phyloP scores from a whole-genome alignment of 2,797 vertebrate species.

The Chiroxiphia lanceolata region DNA sequence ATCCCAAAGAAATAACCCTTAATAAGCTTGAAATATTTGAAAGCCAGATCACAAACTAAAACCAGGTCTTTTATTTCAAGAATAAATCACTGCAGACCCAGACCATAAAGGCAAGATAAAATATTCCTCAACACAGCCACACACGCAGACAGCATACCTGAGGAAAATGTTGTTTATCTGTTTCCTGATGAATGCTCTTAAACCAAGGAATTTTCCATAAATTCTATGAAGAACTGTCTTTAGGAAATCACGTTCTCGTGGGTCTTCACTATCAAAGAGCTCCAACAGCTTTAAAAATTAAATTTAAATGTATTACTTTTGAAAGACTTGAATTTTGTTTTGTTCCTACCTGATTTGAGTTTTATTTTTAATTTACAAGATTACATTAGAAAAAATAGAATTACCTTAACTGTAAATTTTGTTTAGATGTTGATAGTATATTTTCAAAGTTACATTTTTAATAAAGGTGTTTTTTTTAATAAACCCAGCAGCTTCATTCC shows the following conservation, averaged over 20 bases:
- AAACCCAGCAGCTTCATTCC: background rate
- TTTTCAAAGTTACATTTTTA: background rate
- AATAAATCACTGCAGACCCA: background rate
- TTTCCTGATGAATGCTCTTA: constrained; percentile 98
- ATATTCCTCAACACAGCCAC: background rate
- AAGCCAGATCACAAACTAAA: background rate
- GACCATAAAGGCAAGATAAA: background rate
- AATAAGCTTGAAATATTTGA: background rate
- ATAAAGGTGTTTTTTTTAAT: background rate
- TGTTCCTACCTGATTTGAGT: background rate
- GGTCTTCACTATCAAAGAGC: constrained; percentile 97
- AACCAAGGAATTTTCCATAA: constrained; percentile 96
- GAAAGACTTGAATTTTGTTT: constrained; percentile 15
- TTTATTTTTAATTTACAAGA: background rate
- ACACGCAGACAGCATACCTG: constrained; percentile 76
- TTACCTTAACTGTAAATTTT: background rate
- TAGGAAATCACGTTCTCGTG: constrained; percentile 94
- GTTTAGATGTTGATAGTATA: background rate
- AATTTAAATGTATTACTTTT: constrained; percentile 70
- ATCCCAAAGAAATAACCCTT: background rate
- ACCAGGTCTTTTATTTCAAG: background rate
- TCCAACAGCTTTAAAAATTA: constrained; percentile 86
- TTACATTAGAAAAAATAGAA: background rate
- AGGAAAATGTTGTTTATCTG: constrained; percentile 99
- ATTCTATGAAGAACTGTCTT: constrained; percentile 98